A percentile compares a stretch with the other conserved stretches of the same genome.
Conservation (phyloP, 2,888 invertebrate genomes). For the Idaea dimidiata region DNA sequence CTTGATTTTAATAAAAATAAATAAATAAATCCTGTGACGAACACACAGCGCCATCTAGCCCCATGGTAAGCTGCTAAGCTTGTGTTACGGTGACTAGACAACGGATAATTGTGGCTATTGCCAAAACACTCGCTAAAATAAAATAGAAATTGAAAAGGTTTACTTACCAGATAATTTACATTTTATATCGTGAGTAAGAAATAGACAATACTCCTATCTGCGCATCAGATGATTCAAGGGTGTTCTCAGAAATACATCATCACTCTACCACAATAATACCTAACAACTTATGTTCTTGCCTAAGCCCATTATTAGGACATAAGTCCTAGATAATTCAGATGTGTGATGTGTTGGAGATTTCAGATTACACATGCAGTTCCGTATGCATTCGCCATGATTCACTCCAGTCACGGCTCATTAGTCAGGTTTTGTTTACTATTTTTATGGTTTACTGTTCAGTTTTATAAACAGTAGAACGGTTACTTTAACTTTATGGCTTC, state of each 20-base stretch:
- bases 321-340: background rate
- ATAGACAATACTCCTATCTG: background rate
- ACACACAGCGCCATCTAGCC: too few species aligned
- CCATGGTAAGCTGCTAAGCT: too few species aligned
- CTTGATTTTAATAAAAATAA: background rate
- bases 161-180: background rate
- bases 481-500: slow-evolving; percentile 30
- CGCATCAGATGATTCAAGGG: background rate
- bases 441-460: slow-evolving; percentile 51
- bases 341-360: slow-evolving; percentile 6
- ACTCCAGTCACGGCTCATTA: slow-evolving; percentile 44
- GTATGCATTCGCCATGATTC: slow-evolving; percentile 44
- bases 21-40: too few species aligned
- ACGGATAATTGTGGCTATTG: background rate
- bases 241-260: background rate
- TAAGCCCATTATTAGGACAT: background rate
- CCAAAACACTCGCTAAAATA: background rate
- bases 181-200: background rate
- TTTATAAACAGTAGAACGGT: slow-evolving; percentile 44
- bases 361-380: slow-evolving; percentile 6
- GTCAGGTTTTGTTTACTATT: slow-evolving; percentile 55
- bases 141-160: background rate
- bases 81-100: too few species aligned
- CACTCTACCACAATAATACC: background rate
- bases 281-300: background rate